Evolutionary conservation across 2,888 invertebrate species (phyloP), one percentile per base, ranked within the genome.

Genomic region (Crossocerus cetratus): DNA sequence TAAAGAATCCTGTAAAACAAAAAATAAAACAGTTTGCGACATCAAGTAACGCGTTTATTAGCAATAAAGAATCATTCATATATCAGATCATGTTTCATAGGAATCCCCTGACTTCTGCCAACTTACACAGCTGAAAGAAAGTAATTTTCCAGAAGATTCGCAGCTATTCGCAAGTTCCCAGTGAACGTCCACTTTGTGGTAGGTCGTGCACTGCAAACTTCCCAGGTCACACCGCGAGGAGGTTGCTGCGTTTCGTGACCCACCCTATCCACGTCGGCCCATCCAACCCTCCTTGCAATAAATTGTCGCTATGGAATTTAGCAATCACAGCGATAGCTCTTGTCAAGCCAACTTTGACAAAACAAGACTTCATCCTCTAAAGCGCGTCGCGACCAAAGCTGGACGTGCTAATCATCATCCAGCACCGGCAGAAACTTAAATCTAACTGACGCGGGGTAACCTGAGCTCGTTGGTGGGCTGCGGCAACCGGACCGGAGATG

Each of bases 141-240:
- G 43, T 18, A 43, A 58, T 16, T 18, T 18, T n/a, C 13, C 21
- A 16, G 45, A n/a, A 16, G 22, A 56, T 1, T 63, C 63, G 65
- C 74, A 74, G 76, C 74, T 57, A 74, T 76, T 62, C 53, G 76
- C 70, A 76, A 76, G 70, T 70, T 64, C 23, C 22, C 8, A 13
- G 32, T 11, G 32, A 20, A 32, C 8, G 32, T 32, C 32, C 11
- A 32, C 32, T 32, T 32, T 32, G 5, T 32, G 11, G 32, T 32
- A 5, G 5, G 32, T 11, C 32, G 11, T 32, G 32, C 32, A 11
- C 32, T 16, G 54, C 16, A 61, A 70, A 74, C 55, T 74, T 65
- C 74, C 76, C 76, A 74, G 74, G 74, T 76, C 75, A 76, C 74
- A 76, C 76, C 76, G 74, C 76, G 74, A 11, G 76, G 70, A 76